These are phyloP conservation scores for Pseudocheirus occidentalis DNA, from an alignment of 2,797 vertebrate species.

Conservation along the genomic window DNA sequence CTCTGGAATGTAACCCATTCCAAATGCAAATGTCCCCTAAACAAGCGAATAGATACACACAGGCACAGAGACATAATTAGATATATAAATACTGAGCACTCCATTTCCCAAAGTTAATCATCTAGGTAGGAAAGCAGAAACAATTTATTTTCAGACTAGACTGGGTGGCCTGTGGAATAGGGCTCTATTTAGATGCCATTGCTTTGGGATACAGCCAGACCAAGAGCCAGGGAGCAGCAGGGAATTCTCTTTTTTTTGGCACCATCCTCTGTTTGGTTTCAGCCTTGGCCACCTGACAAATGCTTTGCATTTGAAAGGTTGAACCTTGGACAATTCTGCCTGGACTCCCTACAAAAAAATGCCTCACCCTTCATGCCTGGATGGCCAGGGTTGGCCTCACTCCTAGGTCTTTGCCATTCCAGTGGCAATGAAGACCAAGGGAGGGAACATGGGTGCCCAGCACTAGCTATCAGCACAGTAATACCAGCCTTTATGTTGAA, in stretches of 20 bases:
- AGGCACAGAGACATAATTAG: background rate
- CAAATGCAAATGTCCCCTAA: background rate
- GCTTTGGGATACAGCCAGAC: background rate
- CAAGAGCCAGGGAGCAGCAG: background rate
- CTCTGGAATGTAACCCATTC: background rate
- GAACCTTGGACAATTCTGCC: slow-evolving; percentile 72
- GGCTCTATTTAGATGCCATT: background rate
- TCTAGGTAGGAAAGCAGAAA: background rate
- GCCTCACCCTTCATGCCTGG: slow-evolving; percentile 77
- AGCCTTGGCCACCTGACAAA: slow-evolving; percentile 81
- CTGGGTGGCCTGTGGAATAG: background rate
- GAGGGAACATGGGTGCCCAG: slow-evolving; percentile 60
- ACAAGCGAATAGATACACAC: background rate
- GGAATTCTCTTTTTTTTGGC: background rate
- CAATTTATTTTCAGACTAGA: slow-evolving; percentile 33
- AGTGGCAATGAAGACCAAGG: slow-evolving; percentile 65
- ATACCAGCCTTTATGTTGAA: slow-evolving; percentile 71
- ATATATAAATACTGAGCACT: background rate
- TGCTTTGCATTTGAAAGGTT: slow-evolving; percentile 85
- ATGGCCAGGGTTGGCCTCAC: slow-evolving; percentile 78
- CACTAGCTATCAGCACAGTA: slow-evolving; percentile 75
- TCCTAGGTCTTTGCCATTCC: slow-evolving; percentile 76
- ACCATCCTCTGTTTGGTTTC: slow-evolving; percentile 60
- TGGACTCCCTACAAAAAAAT: slow-evolving; percentile 53
- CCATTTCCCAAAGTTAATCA: background rate